Conservation (phyloP, 2,888 invertebrate genomes). For the Plagiodera versicolora region DNA sequence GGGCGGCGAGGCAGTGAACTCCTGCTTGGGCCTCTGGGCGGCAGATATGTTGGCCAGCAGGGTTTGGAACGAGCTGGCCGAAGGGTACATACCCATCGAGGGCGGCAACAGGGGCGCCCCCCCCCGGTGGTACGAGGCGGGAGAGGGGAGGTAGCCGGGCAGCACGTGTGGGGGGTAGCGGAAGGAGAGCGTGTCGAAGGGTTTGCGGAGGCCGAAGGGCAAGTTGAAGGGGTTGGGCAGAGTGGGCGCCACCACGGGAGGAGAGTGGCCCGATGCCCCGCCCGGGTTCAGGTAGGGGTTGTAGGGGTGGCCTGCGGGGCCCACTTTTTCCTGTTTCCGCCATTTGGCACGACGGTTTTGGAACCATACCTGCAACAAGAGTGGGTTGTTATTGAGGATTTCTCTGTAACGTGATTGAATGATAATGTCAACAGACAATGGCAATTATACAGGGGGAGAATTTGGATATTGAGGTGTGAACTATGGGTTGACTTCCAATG, state of each 20-base stretch:
- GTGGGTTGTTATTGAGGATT: neutral
- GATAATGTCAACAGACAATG: too few species aligned
- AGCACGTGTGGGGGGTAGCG: slow-evolving; percentile 68
- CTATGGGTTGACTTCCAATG: too few species aligned
- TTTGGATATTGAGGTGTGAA: too few species aligned
- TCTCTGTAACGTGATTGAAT: too few species aligned
- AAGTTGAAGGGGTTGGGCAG: slow-evolving; percentile 83
- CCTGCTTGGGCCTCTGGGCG: slow-evolving; percentile 61
- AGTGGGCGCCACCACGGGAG: slow-evolving; percentile 71
- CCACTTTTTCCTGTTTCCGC: slow-evolving; percentile 92
- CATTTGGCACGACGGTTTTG: slow-evolving; percentile 91
- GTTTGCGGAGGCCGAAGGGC: slow-evolving; percentile 74
- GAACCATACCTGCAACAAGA: slow-evolving; percentile 82
- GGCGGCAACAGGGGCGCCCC: slow-evolving; percentile 67
- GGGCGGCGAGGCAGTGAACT: slow-evolving; percentile 58
- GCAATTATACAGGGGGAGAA: too few species aligned
- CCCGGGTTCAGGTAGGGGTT: slow-evolving; percentile 77
- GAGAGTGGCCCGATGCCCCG: slow-evolving; percentile 59
- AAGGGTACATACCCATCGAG: slow-evolving; percentile 62
- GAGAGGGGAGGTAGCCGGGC: slow-evolving; percentile 61
- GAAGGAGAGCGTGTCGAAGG: slow-evolving; percentile 74
- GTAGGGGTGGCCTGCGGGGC: slow-evolving; percentile 88
- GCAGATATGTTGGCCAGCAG: slow-evolving; percentile 78
- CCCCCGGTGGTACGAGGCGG: slow-evolving; percentile 59
- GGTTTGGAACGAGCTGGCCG: slow-evolving; percentile 78